These are phyloP conservation scores for Xenopus tropicalis DNA, from an alignment of 2,113 vertebrate genomes.

Conservation along the genomic window UCB_Xtro_10.0 CM004443.2:143346501-143347000, in stretches of 20 bases:
- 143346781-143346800: not conserved
- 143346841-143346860: not conserved
- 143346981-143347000: not conserved
- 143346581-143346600: not conserved
- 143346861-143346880: constrained; percentile 10
- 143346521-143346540: constrained; percentile 4
- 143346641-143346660: not conserved
- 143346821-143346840: not conserved
- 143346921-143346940: not conserved
- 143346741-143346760: not conserved
- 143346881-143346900: constrained; percentile 11
- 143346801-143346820: not conserved
- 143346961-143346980: not conserved
- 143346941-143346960: not conserved
- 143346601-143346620: not conserved
- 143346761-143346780: not conserved
- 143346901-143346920: not conserved
- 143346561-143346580: not conserved
- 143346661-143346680: constrained; percentile 15
- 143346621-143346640: not conserved
- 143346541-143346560: not conserved
- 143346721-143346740: not conserved
- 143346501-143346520: constrained; percentile 19
- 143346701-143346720: not conserved
- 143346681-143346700: constrained; percentile 16